phyloP scores from a whole-genome alignment of 2,113 vertebrate species.

The Phaethornis superciliosus region DNA sequence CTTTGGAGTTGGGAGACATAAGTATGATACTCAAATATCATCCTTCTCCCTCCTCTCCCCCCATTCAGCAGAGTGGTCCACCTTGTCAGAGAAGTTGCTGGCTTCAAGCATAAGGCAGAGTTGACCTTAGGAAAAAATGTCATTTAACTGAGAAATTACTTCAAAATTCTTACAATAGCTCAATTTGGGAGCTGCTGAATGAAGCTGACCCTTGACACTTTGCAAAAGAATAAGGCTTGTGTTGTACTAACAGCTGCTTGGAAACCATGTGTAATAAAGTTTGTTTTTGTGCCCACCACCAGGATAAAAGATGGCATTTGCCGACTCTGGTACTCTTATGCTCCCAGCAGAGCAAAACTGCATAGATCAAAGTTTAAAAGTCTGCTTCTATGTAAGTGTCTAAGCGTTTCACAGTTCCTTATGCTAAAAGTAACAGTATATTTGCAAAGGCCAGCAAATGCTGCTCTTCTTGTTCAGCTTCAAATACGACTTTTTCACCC shows the following conservation, averaged over 20 bases:
- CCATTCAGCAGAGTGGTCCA: not conserved
- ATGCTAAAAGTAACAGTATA: slow-evolving; percentile 59
- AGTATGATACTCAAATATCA: not conserved
- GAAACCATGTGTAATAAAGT: slow-evolving; percentile 61
- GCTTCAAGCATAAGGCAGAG: not conserved
- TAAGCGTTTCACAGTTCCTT: slow-evolving; percentile 53
- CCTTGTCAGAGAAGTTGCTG: not conserved
- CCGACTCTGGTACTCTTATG: not conserved
- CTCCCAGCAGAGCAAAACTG: slow-evolving; percentile 38
- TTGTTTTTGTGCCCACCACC: slow-evolving; percentile 45
- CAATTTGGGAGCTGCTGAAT: slow-evolving; percentile 60
- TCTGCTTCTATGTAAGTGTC: slow-evolving; percentile 55
- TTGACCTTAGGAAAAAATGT: slow-evolving; percentile 2
- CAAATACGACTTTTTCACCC: not conserved
- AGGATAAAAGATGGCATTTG: slow-evolving; percentile 40
- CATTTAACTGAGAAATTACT: slow-evolving; percentile 29
- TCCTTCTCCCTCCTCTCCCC: not conserved
- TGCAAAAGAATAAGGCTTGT: slow-evolving; percentile 60
- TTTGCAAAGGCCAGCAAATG: slow-evolving; percentile 56
- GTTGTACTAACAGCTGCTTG: slow-evolving; percentile 65
- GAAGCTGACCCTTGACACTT: slow-evolving; percentile 55
- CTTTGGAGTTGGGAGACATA: not conserved
- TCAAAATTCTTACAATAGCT: slow-evolving; percentile 54
- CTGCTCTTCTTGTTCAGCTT: slow-evolving; percentile 42
- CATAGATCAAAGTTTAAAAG: slow-evolving; percentile 30